phyloP scores from a whole-genome alignment of 1,140 invertebrate species.

The Colletes latitarsis region DNA sequence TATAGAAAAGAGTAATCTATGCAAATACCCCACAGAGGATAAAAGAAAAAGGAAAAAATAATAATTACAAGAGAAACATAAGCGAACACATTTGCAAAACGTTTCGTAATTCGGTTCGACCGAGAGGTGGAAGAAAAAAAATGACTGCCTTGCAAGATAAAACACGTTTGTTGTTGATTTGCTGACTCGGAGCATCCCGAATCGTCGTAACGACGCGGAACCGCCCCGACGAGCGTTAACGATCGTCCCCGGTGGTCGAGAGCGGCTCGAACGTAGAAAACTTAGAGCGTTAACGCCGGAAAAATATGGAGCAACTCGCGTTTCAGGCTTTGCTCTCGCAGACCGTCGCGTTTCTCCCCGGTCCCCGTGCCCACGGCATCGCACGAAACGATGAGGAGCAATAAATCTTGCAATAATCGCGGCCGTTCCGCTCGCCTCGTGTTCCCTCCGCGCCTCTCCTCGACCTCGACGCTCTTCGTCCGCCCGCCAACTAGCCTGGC shows the following conservation, averaged over 20 bases:
- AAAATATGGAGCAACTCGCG: neutral
- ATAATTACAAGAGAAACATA: no score
- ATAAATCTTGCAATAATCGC: constrained; percentile 73
- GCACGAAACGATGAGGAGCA: constrained; percentile 64
- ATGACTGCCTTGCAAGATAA: no score
- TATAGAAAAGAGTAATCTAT: no score
- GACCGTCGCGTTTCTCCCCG: neutral
- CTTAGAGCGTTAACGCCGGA: constrained; percentile 41
- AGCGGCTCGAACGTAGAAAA: constrained; percentile 20
- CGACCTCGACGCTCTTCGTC: neutral
- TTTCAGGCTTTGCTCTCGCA: neutral
- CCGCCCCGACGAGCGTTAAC: constrained; percentile 45
- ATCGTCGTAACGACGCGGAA: constrained; percentile 10
- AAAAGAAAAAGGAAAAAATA: no score
- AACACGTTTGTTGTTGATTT: no score
- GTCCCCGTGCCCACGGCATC: constrained; percentile 3
- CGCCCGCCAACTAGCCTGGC: constrained; percentile 60
- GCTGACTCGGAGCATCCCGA: neutral
- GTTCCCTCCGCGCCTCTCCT: neutral
- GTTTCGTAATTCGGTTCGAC: no score
- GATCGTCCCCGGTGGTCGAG: constrained; percentile 9
- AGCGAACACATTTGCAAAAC: no score
- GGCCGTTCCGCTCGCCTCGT: constrained; percentile 34
- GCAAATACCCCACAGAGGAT: no score
- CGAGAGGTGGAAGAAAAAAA: no score